phyloP scores from a whole-genome alignment of 2,888 invertebrate species.

The Branchellion lobata region DNA sequence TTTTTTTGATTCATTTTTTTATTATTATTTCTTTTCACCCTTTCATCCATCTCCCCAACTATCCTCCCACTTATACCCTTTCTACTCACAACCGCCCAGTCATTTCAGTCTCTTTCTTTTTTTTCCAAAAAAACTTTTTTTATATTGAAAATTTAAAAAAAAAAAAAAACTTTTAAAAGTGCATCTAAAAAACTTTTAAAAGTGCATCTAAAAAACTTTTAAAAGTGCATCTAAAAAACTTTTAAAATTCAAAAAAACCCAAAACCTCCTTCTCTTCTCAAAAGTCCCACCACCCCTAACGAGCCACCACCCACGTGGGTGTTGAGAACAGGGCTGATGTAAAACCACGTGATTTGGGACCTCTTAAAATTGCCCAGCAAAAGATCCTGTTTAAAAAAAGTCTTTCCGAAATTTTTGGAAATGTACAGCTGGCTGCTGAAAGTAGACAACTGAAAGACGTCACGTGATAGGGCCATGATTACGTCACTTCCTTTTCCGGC shows the following conservation, averaged over 20 bases:
- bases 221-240: no score
- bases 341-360: conserved; percentile 79
- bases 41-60: no score
- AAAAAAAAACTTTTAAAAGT: not conserved
- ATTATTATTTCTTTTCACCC: not conserved
- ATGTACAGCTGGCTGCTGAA: conserved; percentile 76
- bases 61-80: not conserved
- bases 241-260: no score
- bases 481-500: conserved; percentile 83
- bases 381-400: conserved; percentile 75
- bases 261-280: no score
- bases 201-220: no score
- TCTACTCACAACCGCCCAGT: no score
- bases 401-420: conserved; percentile 82
- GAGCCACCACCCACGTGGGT: conserved; percentile 72
- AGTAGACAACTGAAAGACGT: conserved; percentile 58
- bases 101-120: no score
- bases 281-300: no score
- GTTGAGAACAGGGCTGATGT: conserved; percentile 78
- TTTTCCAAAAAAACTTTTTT: no score
- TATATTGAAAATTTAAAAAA: conserved; percentile 1
- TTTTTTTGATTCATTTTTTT: not conserved
- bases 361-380: conserved; percentile 66
- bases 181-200: not conserved
- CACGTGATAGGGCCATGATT: conserved; percentile 80